A percentile compares a stretch with the other conserved stretches of the same genome.
phyloP scores from a whole-genome alignment of 2,113 vertebrate genomes.

The Nibea coibor region DNA sequence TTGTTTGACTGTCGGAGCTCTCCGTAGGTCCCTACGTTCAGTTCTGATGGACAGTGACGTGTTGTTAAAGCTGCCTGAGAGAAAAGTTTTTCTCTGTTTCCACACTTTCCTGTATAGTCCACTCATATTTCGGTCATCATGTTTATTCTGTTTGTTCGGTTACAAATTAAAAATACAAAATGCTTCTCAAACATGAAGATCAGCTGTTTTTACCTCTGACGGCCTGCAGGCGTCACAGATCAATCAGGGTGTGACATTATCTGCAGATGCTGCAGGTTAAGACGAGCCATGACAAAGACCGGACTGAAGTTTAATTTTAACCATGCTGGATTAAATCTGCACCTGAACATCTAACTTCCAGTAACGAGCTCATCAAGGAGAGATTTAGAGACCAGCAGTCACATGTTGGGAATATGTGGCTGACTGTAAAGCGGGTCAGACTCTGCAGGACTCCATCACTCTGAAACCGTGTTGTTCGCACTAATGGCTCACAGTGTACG shows the following conservation, averaged over 20 bases:
- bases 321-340: too few relatives aligned
- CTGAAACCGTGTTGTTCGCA: background rate
- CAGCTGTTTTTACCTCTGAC: background rate
- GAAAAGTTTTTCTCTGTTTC: background rate
- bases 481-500: background rate
- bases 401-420: fast-evolving
- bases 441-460: background rate
- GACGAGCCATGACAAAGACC: too few relatives aligned
- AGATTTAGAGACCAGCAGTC: background rate
- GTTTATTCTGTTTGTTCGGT: background rate
- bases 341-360: too few relatives aligned
- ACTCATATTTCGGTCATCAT: background rate
- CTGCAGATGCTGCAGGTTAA: too few relatives aligned
- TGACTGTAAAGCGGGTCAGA: background rate
- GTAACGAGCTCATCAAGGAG: too few relatives aligned
- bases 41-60: background rate
- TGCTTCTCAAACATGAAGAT: background rate
- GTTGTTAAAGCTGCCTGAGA: background rate
- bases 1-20: background rate
- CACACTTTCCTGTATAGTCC: background rate
- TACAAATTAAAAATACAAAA: background rate
- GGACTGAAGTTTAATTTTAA: too few relatives aligned
- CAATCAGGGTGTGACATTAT: too few relatives aligned
- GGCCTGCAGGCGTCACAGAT: too few relatives aligned
- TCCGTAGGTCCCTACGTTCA: background rate